Evolutionary conservation across 2,113 vertebrate genomes (phyloP).

Genomic region (Hirundichthys speculiger): DNA sequence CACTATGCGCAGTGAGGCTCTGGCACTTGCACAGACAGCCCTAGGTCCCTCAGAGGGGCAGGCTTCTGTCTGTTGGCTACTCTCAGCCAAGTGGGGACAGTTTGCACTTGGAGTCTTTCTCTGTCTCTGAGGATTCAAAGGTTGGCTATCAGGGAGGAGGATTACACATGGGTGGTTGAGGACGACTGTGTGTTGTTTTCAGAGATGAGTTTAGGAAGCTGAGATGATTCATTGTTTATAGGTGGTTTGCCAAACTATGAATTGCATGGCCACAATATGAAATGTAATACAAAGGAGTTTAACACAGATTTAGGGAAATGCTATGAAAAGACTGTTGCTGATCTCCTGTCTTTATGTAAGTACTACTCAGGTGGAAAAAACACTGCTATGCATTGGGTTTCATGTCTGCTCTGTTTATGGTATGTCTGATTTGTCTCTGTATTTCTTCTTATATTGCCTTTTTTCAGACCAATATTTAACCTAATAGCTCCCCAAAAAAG

Average conservation of each 20-base stretch:
- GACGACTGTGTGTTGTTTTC: slow-evolving; percentile 50
- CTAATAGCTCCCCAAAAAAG: slow-evolving; percentile 41
- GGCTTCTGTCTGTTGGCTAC: slow-evolving; percentile 74
- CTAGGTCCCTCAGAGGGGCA: slow-evolving; percentile 69
- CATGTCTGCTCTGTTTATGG: slow-evolving; percentile 58
- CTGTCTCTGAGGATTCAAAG: slow-evolving; percentile 68
- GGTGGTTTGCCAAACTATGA: slow-evolving; percentile 44
- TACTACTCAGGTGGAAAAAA: slow-evolving; percentile 83
- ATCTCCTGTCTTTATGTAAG: slow-evolving; percentile 72
- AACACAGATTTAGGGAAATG: slow-evolving; percentile 41
- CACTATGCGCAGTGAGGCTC: slow-evolving; percentile 68
- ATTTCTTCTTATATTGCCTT: slow-evolving; percentile 53
- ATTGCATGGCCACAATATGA: slow-evolving; percentile 43
- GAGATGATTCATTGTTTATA: slow-evolving; percentile 45
- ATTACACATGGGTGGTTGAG: slow-evolving; percentile 45
- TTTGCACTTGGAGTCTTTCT: slow-evolving; percentile 77
- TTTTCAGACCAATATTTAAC: slow-evolving; percentile 56
- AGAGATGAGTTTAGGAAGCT: slow-evolving; percentile 58
- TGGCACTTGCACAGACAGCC: slow-evolving; percentile 69
- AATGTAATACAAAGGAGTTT: slow-evolving; percentile 50
- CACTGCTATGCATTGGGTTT: slow-evolving; percentile 80
- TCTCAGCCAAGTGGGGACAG: slow-evolving; percentile 61
- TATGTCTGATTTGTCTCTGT: slow-evolving; percentile 49
- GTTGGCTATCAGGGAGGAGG: slow-evolving; percentile 69
- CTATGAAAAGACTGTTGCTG: slow-evolving; percentile 64